Percentiles rank a stretch among this genome's conserved stretches.
These are phyloP conservation scores for Mustela lutreola DNA, from an alignment of 2,113 vertebrate species.

Conservation along the genomic window DNA sequence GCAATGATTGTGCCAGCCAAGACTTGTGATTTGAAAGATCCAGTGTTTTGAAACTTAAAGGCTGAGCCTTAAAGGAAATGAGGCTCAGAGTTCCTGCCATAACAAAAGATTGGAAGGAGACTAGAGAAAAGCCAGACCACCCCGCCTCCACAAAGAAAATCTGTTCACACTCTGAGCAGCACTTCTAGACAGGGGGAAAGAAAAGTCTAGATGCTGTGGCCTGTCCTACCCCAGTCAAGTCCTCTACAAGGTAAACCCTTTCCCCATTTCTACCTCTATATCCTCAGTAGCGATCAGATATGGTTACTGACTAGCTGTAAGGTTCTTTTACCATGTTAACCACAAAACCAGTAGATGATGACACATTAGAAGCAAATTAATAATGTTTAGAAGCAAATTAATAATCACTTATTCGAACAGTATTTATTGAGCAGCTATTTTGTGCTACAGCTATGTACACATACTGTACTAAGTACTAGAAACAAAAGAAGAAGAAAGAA, in stretches of 20 bases:
- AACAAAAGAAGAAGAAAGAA: neutral
- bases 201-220: neutral
- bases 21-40: conserved; percentile 15
- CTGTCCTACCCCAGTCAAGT: neutral
- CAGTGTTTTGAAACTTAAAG: neutral
- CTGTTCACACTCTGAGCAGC: neutral
- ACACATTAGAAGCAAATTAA: neutral
- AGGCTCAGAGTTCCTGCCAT: neutral
- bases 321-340: neutral
- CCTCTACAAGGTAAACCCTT: neutral
- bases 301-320: neutral
- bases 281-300: neutral
- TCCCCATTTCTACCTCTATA: neutral
- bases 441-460: neutral
- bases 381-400: neutral
- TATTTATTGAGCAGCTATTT: conserved; percentile 28
- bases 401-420: neutral
- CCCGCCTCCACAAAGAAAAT: neutral
- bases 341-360: neutral
- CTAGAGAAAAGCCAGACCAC: conserved; percentile 17
- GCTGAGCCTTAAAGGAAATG: neutral
- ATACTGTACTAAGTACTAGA: neutral
- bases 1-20: neutral
- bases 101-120: conserved; percentile 16
- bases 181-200: neutral